A percentile compares a stretch with the other conserved stretches of the same genome.
phyloP scores from a whole-genome alignment of 2,888 invertebrate genomes.

The Crepidodera aurea region DNA sequence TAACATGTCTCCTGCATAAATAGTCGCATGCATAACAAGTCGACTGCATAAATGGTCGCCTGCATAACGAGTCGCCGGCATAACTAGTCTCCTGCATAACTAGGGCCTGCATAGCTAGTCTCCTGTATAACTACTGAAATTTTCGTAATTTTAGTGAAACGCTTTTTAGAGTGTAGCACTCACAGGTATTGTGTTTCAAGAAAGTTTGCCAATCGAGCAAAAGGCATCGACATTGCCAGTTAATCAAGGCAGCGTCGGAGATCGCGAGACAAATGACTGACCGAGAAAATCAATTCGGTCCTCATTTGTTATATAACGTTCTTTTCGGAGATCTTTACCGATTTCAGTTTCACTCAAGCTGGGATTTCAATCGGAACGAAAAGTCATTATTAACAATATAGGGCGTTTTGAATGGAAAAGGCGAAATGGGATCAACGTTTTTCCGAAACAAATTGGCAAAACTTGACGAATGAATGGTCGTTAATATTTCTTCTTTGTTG shows the following conservation, averaged over 20 bases:
- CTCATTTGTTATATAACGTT: slow-evolving; percentile 51
- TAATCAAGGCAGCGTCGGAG: slow-evolving; percentile 52
- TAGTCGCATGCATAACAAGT: no score
- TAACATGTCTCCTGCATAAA: no score
- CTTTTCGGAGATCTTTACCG: slow-evolving; percentile 39
- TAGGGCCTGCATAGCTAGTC: no score
- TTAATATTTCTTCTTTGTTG: background rate
- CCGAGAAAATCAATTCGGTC: slow-evolving; percentile 56
- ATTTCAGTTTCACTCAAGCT: slow-evolving; percentile 35
- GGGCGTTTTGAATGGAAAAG: slow-evolving; percentile 22
- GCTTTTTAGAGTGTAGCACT: slow-evolving; percentile 29
- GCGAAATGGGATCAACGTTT: slow-evolving; percentile 9
- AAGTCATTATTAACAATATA: slow-evolving; percentile 38
- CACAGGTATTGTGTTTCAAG: slow-evolving; percentile 43
- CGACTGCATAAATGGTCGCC: no score
- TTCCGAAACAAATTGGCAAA: slow-evolving; percentile 14
- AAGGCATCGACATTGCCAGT: slow-evolving; percentile 51
- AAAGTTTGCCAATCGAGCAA: slow-evolving; percentile 51
- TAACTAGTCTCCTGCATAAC: no score
- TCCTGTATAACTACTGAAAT: no score
- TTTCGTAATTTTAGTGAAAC: no score
- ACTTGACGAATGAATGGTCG: slow-evolving; percentile 7
- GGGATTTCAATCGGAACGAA: slow-evolving; percentile 37
- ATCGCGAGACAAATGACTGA: slow-evolving; percentile 55
- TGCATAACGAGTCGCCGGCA: no score